phyloP scores from a whole-genome alignment of 2,113 vertebrate genomes.

The Pachyramphus minor region DNA sequence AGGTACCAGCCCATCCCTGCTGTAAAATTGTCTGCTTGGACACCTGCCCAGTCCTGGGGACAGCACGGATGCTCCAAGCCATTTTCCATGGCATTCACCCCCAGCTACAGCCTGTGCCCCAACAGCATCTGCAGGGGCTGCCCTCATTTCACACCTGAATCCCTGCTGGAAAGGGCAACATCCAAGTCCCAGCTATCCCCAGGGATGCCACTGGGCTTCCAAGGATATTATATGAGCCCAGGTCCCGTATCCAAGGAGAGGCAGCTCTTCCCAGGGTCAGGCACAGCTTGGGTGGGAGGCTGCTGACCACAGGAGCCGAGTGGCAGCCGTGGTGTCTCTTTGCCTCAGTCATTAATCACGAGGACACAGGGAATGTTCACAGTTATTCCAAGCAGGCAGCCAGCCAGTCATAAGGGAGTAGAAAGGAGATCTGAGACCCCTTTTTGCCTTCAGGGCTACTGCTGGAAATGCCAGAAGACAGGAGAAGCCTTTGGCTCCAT shows the following conservation, averaged over 20 bases:
- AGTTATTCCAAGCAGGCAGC: not conserved
- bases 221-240: not conserved
- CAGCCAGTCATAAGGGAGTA: not conserved
- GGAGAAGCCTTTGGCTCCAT: not conserved
- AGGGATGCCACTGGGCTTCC: not conserved
- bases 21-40: not conserved
- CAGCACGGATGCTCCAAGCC: not conserved
- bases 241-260: not conserved
- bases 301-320: conserved; percentile 35
- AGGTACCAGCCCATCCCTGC: not conserved
- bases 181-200: fast-evolving
- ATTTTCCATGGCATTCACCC: not conserved
- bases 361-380: conserved; percentile 49
- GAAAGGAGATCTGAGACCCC: not conserved
- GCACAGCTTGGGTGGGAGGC: conserved; percentile 11
- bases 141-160: not conserved
- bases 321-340: conserved; percentile 34
- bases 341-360: conserved; percentile 67
- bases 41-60: not conserved
- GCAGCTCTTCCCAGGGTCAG: not conserved
- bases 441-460: not conserved
- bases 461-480: not conserved
- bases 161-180: not conserved
- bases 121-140: not conserved
- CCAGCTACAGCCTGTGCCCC: not conserved